Evolutionary conservation across 2,888 invertebrate genomes (phyloP).

Genomic region (Timema podura): DNA sequence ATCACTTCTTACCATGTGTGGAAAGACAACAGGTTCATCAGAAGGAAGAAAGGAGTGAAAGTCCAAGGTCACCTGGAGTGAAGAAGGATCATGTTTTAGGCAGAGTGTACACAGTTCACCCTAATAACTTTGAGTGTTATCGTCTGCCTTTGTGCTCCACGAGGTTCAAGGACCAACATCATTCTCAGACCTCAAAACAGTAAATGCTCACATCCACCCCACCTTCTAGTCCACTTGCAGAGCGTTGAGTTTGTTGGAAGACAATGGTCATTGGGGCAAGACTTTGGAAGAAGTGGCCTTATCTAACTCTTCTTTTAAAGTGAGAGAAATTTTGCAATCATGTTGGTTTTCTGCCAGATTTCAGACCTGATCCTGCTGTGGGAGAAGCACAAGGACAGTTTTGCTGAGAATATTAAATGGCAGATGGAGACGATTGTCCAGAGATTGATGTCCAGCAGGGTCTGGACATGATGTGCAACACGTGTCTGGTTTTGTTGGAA

Average conservation of each 20-base stretch:
- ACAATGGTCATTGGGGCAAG: slow-evolving; percentile 39
- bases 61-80: slow-evolving; percentile 29
- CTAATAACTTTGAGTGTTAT: slow-evolving; percentile 33
- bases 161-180: slow-evolving; percentile 37
- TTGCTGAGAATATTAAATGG: too few species aligned
- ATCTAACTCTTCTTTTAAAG: slow-evolving; percentile 9
- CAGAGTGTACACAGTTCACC: slow-evolving; percentile 37
- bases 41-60: slow-evolving; percentile 18
- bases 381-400: too few species aligned
- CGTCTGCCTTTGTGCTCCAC: slow-evolving; percentile 35
- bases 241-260: slow-evolving; percentile 38
- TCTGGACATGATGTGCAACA: too few species aligned
- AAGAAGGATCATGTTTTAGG: slow-evolving; percentile 27
- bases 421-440: too few species aligned
- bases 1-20: slow-evolving; percentile 34
- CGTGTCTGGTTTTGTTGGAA: too few species aligned
- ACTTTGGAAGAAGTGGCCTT: slow-evolving; percentile 37
- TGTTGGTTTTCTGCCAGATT: too few species aligned
- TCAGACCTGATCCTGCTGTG: too few species aligned
- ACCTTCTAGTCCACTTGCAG: slow-evolving; percentile 39
- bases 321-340: too few species aligned
- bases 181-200: slow-evolving; percentile 38
- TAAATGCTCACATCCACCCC: slow-evolving; percentile 34
- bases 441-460: too few species aligned
- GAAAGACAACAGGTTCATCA: slow-evolving; percentile 15